Conservation (phyloP, 2,113 vertebrate species). For the Ceyx margarethae region DNA sequence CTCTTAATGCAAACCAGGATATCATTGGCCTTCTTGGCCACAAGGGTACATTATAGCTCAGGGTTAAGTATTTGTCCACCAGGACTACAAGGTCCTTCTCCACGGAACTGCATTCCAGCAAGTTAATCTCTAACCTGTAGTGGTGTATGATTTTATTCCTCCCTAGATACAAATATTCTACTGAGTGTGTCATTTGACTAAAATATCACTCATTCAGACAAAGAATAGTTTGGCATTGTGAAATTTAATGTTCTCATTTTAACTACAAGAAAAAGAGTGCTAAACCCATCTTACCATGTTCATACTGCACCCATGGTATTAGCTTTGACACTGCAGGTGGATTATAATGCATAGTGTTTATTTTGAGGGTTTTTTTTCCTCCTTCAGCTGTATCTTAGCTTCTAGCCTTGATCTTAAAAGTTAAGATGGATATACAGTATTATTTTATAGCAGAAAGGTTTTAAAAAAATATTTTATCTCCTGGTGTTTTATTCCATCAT, state of each 20-base stretch:
- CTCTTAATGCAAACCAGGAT: too few relatives aligned
- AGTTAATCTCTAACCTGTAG: too few relatives aligned
- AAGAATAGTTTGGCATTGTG: not conserved
- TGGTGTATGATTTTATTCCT: too few relatives aligned
- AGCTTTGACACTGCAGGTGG: constrained; percentile 31
- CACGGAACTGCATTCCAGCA: too few relatives aligned
- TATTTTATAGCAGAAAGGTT: constrained; percentile 61
- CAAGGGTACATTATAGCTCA: too few relatives aligned
- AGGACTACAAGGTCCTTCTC: too few relatives aligned
- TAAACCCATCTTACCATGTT: constrained; percentile 24
- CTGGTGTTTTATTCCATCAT: constrained; percentile 13
- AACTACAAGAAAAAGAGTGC: not conserved
- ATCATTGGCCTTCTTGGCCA: too few relatives aligned
- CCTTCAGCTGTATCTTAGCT: constrained; percentile 47
- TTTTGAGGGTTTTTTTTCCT: not conserved
- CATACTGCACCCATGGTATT: not conserved
- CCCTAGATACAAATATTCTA: not conserved
- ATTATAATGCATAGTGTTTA: constrained; percentile 69
- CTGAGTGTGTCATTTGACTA: not conserved
- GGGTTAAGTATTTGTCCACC: too few relatives aligned
- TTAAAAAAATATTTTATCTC: constrained; percentile 73
- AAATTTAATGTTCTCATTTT: not conserved
- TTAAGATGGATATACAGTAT: constrained; percentile 68
- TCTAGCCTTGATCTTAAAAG: constrained; percentile 69
- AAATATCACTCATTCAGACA: not conserved